Evolutionary conservation across 2,888 invertebrate species (phyloP).

Genomic region (Miltochrista miniata): DNA sequence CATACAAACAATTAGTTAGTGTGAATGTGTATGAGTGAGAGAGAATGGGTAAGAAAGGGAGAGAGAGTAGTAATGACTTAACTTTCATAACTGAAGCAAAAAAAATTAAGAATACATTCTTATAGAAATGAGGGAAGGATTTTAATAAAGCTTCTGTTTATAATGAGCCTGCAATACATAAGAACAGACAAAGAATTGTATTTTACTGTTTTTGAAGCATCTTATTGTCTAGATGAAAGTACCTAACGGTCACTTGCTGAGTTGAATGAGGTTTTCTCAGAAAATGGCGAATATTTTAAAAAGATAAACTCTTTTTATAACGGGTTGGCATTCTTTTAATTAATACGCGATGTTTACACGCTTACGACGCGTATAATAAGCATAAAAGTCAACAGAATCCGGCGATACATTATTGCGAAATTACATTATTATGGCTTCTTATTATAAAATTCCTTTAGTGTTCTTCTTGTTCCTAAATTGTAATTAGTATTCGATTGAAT

Average conservation of each 20-base stretch:
- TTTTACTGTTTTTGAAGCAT: slow-evolving; percentile 36
- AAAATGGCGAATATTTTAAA: slow-evolving; percentile 23
- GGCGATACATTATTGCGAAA: no score
- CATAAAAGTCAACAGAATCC: no score
- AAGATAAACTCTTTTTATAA: slow-evolving; percentile 27
- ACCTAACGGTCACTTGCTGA: slow-evolving; percentile 35
- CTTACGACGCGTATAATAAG: no score
- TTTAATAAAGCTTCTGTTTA: slow-evolving; percentile 23
- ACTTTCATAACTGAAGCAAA: not conserved
- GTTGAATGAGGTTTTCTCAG: slow-evolving; percentile 33
- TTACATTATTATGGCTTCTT: no score
- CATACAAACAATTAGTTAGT: no score
- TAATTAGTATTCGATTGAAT: no score
- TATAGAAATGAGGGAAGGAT: slow-evolving; percentile 9
- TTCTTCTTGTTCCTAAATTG: no score
- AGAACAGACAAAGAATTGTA: slow-evolving; percentile 34
- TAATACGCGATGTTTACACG: not conserved
- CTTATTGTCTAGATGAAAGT: slow-evolving; percentile 36
- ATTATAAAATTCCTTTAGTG: no score
- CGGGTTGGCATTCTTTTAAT: slow-evolving; percentile 24
- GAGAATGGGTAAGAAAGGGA: no score
- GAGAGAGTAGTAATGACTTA: not conserved
- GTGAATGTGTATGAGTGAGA: no score
- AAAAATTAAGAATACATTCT: no score
- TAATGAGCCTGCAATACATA: slow-evolving; percentile 24